Percentiles rank a stretch among this genome's conserved stretches.
Evolutionary conservation across 2,888 invertebrate species (phyloP).

Genomic region (Druceiella hillmani): DNA sequence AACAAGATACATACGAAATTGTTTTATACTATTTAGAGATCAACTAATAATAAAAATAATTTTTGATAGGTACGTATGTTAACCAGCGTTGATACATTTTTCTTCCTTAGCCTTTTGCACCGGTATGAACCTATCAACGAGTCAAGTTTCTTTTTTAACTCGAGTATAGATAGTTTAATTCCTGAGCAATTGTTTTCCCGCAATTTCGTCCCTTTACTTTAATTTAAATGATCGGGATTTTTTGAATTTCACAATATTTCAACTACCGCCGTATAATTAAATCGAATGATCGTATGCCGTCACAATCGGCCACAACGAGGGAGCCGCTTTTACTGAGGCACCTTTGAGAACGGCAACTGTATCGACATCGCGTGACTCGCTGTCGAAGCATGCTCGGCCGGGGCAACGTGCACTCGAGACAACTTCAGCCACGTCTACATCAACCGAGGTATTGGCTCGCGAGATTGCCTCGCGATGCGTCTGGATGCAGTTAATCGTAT

Average conservation of each 20-base stretch:
- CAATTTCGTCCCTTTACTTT: slow-evolving; percentile 9
- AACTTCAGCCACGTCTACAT: slow-evolving; percentile 22
- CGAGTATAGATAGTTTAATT: slow-evolving; percentile 14
- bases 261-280: slow-evolving; percentile 9
- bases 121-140: slow-evolving; percentile 16
- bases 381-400: slow-evolving; percentile 21
- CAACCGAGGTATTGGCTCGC: slow-evolving; percentile 15
- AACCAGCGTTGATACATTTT: no score
- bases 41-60: no score
- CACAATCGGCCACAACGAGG: slow-evolving; percentile 11
- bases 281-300: slow-evolving; percentile 7
- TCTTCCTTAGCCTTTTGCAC: slow-evolving; percentile 15
- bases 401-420: slow-evolving; percentile 22
- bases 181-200: slow-evolving; percentile 15
- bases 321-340: slow-evolving; percentile 15
- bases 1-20: no score
- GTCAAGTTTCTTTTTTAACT: slow-evolving; percentile 15
- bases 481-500: no score
- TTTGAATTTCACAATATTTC: slow-evolving; percentile 10
- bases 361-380: slow-evolving; percentile 22
- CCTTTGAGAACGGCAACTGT: slow-evolving; percentile 17
- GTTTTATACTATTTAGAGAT: no score
- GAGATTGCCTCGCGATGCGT: slow-evolving; percentile 13
- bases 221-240: slow-evolving; percentile 10
- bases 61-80: no score